A percentile compares a stretch with the other conserved stretches of the same genome.
These are phyloP conservation scores for Pachypanchax playfairii DNA, from an alignment of 2,113 vertebrate species.

Conservation along the genomic window DNA sequence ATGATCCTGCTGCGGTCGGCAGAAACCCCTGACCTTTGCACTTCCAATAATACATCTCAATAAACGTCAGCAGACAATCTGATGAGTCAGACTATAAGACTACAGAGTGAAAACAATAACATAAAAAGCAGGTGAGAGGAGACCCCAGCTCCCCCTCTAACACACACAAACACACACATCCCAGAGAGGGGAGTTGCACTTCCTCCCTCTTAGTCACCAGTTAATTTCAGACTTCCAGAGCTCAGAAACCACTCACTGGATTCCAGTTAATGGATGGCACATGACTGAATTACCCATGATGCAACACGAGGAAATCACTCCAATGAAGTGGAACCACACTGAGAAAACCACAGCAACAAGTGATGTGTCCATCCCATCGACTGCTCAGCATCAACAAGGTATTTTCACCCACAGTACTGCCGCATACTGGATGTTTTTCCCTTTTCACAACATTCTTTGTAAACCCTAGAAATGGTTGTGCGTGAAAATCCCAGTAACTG, in stretches of 20 bases:
- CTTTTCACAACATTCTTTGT: too few species aligned
- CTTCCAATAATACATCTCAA: constrained; percentile 74
- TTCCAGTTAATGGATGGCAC: constrained; percentile 31
- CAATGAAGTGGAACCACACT: constrained; percentile 25
- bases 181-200: constrained; percentile 9
- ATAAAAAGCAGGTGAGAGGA: constrained; percentile 47
- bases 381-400: too few species aligned
- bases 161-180: constrained; percentile 1
- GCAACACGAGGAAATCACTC: constrained; percentile 30
- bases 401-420: too few species aligned
- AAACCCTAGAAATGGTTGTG: too few species aligned
- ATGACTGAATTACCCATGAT: constrained; percentile 26
- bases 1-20: constrained; percentile 68
- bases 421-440: too few species aligned
- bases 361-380: constrained; percentile 35
- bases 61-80: constrained; percentile 66
- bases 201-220: constrained; percentile 48
- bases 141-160: constrained; percentile 8
- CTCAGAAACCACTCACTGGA: constrained; percentile 19
- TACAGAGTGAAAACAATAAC: constrained; percentile 65
- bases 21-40: constrained; percentile 74
- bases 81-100: constrained; percentile 74
- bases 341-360: constrained; percentile 46
- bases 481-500: too few species aligned
- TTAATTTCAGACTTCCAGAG: constrained; percentile 43